A percentile compares a stretch with the other conserved stretches of the same genome.
These are phyloP conservation scores for Trichogramma pretiosum DNA, from an alignment of 1,140 invertebrate species.

Conservation along the genomic window DNA sequence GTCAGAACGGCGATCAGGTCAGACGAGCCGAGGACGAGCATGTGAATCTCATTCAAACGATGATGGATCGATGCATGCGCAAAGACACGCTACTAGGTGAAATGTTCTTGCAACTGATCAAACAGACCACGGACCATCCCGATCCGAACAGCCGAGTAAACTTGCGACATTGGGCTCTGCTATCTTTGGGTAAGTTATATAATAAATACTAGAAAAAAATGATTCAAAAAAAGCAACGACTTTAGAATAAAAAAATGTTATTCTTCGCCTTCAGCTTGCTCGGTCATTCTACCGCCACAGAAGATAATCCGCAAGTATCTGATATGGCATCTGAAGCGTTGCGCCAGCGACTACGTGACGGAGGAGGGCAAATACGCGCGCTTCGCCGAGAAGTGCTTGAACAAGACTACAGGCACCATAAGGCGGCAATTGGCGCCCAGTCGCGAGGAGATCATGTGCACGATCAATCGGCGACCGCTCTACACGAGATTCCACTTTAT, in stretches of 20 bases:
- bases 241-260: too few species aligned
- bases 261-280: constrained; percentile 49
- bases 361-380: constrained; percentile 92
- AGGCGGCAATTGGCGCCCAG: constrained; percentile 87
- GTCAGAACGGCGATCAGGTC: constrained; percentile 59
- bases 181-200: constrained; percentile 55
- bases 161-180: constrained; percentile 82
- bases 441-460: constrained; percentile 85
- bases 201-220: too few species aligned
- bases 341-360: constrained; percentile 78
- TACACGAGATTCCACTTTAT: constrained; percentile 88
- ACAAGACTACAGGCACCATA: constrained; percentile 76
- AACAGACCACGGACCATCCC: constrained; percentile 86
- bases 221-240: too few species aligned
- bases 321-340: constrained; percentile 82
- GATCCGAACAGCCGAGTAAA: constrained; percentile 85
- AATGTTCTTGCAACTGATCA: constrained; percentile 86
- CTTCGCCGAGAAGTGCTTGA: constrained; percentile 85
- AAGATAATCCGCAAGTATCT: constrained; percentile 78
- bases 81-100: constrained; percentile 83
- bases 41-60: constrained; percentile 74
- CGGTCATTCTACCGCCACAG: constrained; percentile 76
- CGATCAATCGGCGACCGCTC: constrained; percentile 80
- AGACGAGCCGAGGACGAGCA: constrained; percentile 74
- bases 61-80: constrained; percentile 83